phyloP scores from a whole-genome alignment of 2,113 vertebrate genomes.

The Microcebus jonahi region DNA sequence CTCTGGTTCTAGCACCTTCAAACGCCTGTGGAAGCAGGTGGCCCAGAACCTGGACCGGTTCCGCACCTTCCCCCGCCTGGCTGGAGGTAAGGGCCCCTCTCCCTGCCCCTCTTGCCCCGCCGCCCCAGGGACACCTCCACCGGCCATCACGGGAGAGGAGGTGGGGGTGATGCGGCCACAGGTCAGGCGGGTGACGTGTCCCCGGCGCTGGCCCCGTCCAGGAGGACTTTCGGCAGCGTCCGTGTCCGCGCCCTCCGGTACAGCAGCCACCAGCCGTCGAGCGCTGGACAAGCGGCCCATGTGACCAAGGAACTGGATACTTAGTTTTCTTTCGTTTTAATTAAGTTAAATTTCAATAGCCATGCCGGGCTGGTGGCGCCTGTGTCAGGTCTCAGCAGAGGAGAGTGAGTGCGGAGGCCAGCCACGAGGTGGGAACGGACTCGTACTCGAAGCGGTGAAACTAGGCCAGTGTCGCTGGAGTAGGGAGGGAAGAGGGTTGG shows the following conservation, averaged over 20 bases:
- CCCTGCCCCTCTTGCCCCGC: fast-evolving
- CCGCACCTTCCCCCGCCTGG: slow-evolving; percentile 93
- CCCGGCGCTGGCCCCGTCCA: fast-evolving
- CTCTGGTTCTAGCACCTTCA: slow-evolving; percentile 91
- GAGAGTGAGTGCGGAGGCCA: fast-evolving
- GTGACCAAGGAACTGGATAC: background rate
- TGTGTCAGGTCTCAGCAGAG: background rate
- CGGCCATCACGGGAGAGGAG: fast-evolving
- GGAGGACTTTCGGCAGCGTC: fast-evolving
- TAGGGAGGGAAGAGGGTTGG: background rate
- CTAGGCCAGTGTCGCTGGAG: background rate
- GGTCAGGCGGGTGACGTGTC: fast-evolving
- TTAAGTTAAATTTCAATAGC: background rate
- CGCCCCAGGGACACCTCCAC: no score
- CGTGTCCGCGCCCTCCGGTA: fast-evolving
- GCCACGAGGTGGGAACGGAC: background rate
- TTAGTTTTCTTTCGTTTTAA: background rate
- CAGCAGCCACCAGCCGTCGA: fast-evolving
- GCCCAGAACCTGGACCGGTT: slow-evolving; percentile 94
- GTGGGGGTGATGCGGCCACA: no score
- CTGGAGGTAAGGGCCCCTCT: slow-evolving; percentile 88
- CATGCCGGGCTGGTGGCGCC: fast-evolving
- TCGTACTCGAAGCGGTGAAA: background rate
- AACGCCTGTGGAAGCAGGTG: slow-evolving; percentile 95
- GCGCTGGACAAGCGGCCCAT: fast-evolving